Evolutionary conservation across 53 echinoderm and acorn worm species (phyloP).

Genomic region (Actinopyga echinites): DNA sequence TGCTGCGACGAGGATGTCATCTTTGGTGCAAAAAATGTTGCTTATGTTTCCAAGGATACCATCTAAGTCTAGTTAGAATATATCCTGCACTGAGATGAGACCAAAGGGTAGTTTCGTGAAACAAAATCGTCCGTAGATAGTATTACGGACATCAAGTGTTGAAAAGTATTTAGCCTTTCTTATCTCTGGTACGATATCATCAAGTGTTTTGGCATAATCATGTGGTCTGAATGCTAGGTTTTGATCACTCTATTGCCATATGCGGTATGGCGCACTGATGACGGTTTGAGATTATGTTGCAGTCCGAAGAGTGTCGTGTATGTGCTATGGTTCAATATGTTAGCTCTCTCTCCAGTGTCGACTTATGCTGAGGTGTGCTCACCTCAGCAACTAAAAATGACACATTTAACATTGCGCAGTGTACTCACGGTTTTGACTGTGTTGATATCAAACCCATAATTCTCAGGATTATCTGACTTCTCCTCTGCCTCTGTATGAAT

Average conservation of each 20-base stretch:
- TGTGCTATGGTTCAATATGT: constrained; percentile 3
- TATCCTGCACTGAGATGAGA: constrained; percentile 39
- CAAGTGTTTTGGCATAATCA: constrained; percentile 31
- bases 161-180: constrained; percentile 19
- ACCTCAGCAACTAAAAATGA: background rate
- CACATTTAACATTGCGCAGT: background rate
- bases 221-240: constrained; percentile 5
- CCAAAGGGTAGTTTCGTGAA: constrained; percentile 29
- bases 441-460: constrained; percentile 7
- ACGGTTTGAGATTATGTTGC: constrained; percentile 1
- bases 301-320: constrained; percentile 16
- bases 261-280: background rate
- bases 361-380: background rate
- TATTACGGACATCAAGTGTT: constrained; percentile 36
- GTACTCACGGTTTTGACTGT: background rate
- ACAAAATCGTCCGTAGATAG: constrained; percentile 37
- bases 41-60: constrained; percentile 24
- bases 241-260: constrained; percentile 8
- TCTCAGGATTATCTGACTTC: constrained; percentile 12
- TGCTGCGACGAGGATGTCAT: constrained; percentile 37
- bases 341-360: background rate
- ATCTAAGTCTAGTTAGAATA: constrained; percentile 35
- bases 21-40: constrained; percentile 32
- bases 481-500: background rate
- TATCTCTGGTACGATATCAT: constrained; percentile 41